Base-by-base conservation (phyloP, 1,140 invertebrate species). In the Augochlora pura region DNA sequence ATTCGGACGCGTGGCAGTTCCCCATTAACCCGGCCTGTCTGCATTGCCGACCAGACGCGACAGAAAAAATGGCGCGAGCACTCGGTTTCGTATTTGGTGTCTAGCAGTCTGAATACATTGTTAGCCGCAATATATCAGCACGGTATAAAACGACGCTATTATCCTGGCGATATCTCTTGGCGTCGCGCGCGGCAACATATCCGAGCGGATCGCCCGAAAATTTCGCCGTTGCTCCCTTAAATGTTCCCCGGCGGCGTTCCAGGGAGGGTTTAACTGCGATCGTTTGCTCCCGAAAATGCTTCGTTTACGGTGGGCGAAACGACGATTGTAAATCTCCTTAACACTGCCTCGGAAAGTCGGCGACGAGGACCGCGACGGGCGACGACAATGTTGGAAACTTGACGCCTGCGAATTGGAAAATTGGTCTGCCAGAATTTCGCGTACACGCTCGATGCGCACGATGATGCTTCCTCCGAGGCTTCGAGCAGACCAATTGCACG, bases 231-330 rank as follows among this genome's bases (percentile, higher is more conserved):
- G 68, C 66, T 67, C 70, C 81, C 81, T 77, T 81, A 84, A 85
- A 85, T 65, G 77, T 68, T 84, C 77, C 67, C 72, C 78, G 78
- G 69, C 83, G 69, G 67, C 79, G 74, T 74, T 85, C 65, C 82
- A 70, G n/a, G 32, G 38, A 52, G 62, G 69, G 67, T 74, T 68
- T 77, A 85, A 85, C 72, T 71, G 82, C 73, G 77, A 84, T 84
- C 83, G 83, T 85, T 84, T 77, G 82, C 78, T 81, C 65, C 73
- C 78, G 69, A 85, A 85, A 85, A 84, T 85, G 80, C 73, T 76
- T 85, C 78, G 83, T 84, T 85, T 81, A 84, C 73, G 69, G 82
- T 80, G 46, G 69, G 57, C 82, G 64, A 81, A 85, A 81, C 82
- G 78, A 60, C 82, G 78, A 81, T 72, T 85, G 82, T 85, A 85